Percentiles rank a stretch among this genome's conserved stretches.
phyloP scores from a whole-genome alignment of 2,113 vertebrate species.

The Heterotis niloticus region DNA sequence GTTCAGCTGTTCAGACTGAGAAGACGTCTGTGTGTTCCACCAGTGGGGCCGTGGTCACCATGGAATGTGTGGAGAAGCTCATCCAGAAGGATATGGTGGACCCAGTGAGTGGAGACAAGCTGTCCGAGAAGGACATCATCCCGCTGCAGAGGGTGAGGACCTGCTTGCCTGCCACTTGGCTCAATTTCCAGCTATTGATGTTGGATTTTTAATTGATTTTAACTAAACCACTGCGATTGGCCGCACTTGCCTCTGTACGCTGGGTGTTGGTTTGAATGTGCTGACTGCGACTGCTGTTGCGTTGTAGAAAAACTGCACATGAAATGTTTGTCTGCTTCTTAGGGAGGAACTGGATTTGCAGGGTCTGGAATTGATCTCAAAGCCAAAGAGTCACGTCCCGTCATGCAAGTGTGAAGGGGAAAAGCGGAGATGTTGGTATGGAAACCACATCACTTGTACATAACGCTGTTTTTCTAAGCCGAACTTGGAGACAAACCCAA shows the following conservation, averaged over 20 bases:
- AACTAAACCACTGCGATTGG: too few relatives aligned
- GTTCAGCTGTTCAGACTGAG: too few relatives aligned
- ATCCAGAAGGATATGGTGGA: slow-evolving; percentile 85
- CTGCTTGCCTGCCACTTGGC: slow-evolving; percentile 47
- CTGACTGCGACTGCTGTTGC: too few relatives aligned
- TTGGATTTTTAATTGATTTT: too few relatives aligned
- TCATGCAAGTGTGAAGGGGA: slow-evolving; percentile 78
- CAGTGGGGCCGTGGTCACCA: slow-evolving; percentile 79
- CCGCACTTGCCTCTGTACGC: too few relatives aligned
- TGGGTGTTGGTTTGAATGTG: too few relatives aligned
- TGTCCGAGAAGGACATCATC: slow-evolving; percentile 77
- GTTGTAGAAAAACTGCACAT: neutral
- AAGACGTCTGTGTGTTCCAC: slow-evolving; percentile 13
- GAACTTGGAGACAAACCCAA: too few relatives aligned
- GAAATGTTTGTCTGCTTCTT: slow-evolving; percentile 21
- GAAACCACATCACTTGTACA: slow-evolving; percentile 1
- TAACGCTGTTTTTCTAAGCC: too few relatives aligned
- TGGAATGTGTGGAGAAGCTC: slow-evolving; percentile 83
- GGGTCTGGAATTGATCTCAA: slow-evolving; percentile 75
- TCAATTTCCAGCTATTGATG: too few relatives aligned
- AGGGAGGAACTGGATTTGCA: slow-evolving; percentile 82
- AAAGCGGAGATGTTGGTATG: neutral
- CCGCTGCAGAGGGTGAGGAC: slow-evolving; percentile 70
- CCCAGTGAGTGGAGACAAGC: slow-evolving; percentile 69
- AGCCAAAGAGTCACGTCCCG: slow-evolving; percentile 80